These are phyloP conservation scores for Chrysocyon brachyurus DNA, from an alignment of 2,797 vertebrate species.

Conservation along the genomic window DNA sequence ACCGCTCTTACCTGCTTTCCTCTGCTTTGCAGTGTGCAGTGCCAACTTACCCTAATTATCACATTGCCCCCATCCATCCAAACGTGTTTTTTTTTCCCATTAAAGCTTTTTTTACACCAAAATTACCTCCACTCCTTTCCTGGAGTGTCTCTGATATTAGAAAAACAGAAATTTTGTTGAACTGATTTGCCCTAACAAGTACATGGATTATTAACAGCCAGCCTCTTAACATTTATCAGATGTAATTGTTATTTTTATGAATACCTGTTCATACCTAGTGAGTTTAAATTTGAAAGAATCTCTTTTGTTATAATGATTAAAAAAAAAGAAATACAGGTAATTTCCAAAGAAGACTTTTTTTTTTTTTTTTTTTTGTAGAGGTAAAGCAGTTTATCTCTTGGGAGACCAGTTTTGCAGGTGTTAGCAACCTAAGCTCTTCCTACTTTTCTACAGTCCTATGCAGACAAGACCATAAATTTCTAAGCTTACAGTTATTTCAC, in stretches of 20 bases:
- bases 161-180: neutral
- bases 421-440: neutral
- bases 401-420: neutral
- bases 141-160: neutral
- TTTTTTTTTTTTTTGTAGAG: neutral
- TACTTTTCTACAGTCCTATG: neutral
- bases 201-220: conserved; percentile 2
- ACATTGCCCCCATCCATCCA: neutral
- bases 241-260: neutral
- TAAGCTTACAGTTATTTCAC: neutral
- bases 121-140: neutral
- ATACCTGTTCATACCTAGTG: neutral
- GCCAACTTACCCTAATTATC: neutral
- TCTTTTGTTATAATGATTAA: neutral
- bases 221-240: neutral
- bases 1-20: neutral
- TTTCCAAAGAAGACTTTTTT: neutral
- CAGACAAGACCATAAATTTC: neutral
- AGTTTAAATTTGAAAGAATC: conserved; percentile 6
- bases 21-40: neutral
- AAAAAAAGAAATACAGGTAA: neutral
- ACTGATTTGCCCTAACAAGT: neutral
- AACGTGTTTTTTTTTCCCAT: neutral
- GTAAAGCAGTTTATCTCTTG: neutral
- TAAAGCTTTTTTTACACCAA: neutral